These are phyloP conservation scores for Asobara japonica DNA, from an alignment of 1,140 invertebrate genomes.

Conservation along the genomic window DNA sequence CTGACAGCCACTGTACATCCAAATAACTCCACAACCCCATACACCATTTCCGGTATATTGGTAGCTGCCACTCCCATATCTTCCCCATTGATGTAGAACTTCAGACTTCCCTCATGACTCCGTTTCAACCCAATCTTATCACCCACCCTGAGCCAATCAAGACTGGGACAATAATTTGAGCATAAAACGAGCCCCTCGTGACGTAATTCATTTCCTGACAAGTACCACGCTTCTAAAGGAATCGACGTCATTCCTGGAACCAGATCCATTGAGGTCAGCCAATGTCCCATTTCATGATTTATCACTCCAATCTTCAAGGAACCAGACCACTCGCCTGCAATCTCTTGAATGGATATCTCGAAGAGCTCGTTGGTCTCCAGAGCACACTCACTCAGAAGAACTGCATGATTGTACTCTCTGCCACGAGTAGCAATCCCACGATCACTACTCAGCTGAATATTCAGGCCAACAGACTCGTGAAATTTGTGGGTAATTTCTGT, in stretches of 20 bases:
- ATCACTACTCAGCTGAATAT: slow-evolving; percentile 76
- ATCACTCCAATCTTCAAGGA: slow-evolving; percentile 78
- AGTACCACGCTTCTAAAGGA: slow-evolving; percentile 72
- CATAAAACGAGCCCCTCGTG: slow-evolving; percentile 70
- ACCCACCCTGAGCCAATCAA: slow-evolving; percentile 82
- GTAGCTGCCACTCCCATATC: slow-evolving; percentile 84
- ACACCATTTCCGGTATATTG: slow-evolving; percentile 81
- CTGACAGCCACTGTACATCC: slow-evolving; percentile 74
- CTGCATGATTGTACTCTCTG: slow-evolving; percentile 73
- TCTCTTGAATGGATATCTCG: slow-evolving; percentile 75
- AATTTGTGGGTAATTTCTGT: slow-evolving; percentile 65
- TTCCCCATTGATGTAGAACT: slow-evolving; percentile 80
- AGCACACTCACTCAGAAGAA: slow-evolving; percentile 79
- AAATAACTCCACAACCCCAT: slow-evolving; percentile 79
- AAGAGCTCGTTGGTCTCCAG: slow-evolving; percentile 79
- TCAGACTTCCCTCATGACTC: slow-evolving; percentile 70
- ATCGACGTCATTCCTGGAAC: slow-evolving; percentile 71
- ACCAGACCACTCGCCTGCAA: slow-evolving; percentile 77
- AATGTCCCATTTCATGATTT: slow-evolving; percentile 56
- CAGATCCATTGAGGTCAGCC: slow-evolving; percentile 74
- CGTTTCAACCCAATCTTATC: slow-evolving; percentile 77
- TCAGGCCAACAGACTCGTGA: slow-evolving; percentile 79
- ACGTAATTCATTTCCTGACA: slow-evolving; percentile 75
- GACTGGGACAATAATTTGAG: slow-evolving; percentile 76
- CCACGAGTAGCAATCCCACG: slow-evolving; percentile 74